Evolutionary conservation across 2,888 invertebrate genomes (phyloP).

Genomic region (Ormyrus nitidulus): DNA sequence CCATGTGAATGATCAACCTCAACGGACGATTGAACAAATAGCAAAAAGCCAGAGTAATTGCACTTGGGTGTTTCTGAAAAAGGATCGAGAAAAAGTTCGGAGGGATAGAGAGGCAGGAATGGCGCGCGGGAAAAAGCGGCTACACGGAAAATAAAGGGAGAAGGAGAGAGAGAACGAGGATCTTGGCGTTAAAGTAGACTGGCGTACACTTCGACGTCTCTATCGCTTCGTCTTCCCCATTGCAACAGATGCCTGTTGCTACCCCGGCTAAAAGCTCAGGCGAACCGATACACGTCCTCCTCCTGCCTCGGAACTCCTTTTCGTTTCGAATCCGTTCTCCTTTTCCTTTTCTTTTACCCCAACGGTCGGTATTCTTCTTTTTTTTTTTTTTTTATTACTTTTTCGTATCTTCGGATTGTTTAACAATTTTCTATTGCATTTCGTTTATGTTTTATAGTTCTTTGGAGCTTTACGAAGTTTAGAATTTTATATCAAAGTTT

Average conservation of each 20-base stretch:
- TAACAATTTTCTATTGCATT: no score
- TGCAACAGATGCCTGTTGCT: slow-evolving; percentile 75
- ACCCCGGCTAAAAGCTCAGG: slow-evolving; percentile 69
- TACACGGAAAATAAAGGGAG: background rate
- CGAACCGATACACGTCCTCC: slow-evolving; percentile 59
- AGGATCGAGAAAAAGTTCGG: background rate
- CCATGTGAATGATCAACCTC: background rate
- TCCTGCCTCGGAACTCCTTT: slow-evolving; percentile 9
- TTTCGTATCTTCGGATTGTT: background rate
- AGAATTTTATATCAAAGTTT: no score
- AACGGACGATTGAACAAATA: background rate
- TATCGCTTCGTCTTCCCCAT: slow-evolving; percentile 43
- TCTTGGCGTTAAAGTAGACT: slow-evolving; percentile 8
- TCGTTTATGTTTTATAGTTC: no score
- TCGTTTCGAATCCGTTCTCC: slow-evolving; percentile 19
- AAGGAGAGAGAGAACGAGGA: background rate
- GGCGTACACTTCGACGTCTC: slow-evolving; percentile 1
- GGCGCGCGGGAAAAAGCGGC: background rate
- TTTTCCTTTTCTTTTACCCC: background rate
- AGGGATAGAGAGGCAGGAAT: background rate
- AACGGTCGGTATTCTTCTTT: background rate
- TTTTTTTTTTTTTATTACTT: background rate
- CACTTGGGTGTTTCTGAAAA: background rate
- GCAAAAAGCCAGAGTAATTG: background rate
- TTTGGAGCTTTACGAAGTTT: no score